A percentile compares a stretch with the other conserved stretches of the same genome.
Conservation (phyloP, 2,797 vertebrate genomes). For the Hydrolagus colliei region DNA sequence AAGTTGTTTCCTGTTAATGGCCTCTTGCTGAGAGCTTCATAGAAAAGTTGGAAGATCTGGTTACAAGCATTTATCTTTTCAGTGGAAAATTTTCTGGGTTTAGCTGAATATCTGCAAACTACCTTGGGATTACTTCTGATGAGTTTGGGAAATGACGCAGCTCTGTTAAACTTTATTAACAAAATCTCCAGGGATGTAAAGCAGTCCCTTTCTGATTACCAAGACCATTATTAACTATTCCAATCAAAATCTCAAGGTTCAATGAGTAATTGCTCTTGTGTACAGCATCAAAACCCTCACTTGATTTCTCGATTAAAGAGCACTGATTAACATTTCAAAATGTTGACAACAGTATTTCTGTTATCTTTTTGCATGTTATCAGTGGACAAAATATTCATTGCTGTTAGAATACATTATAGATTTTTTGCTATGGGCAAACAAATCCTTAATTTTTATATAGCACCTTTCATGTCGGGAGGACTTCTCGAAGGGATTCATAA, state of each 20-base stretch:
- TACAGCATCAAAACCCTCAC: not conserved
- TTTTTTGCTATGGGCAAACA: too few relatives aligned
- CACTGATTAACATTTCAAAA: not conserved
- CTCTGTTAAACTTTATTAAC: not conserved
- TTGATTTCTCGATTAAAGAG: not conserved
- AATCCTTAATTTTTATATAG: too few relatives aligned
- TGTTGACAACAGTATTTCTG: not conserved
- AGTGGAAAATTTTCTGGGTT: too few relatives aligned
- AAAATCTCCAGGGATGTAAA: not conserved
- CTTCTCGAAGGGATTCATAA: too few relatives aligned
- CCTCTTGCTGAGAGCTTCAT: not conserved
- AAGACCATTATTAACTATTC: not conserved
- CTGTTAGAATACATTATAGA: too few relatives aligned
- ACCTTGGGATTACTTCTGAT: not conserved
- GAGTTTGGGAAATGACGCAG: not conserved
- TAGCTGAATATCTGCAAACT: not conserved
- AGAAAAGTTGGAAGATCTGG: not conserved
- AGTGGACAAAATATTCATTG: not conserved
- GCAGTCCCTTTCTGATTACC: not conserved
- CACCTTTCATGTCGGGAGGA: too few relatives aligned
- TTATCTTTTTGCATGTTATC: not conserved
- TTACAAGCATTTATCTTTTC: not conserved
- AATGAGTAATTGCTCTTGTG: slow-evolving; percentile 12
- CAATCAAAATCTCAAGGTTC: not conserved
- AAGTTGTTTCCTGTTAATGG: not conserved